phyloP scores from a whole-genome alignment of 2,113 vertebrate genomes.

The Condylura cristata region DNA sequence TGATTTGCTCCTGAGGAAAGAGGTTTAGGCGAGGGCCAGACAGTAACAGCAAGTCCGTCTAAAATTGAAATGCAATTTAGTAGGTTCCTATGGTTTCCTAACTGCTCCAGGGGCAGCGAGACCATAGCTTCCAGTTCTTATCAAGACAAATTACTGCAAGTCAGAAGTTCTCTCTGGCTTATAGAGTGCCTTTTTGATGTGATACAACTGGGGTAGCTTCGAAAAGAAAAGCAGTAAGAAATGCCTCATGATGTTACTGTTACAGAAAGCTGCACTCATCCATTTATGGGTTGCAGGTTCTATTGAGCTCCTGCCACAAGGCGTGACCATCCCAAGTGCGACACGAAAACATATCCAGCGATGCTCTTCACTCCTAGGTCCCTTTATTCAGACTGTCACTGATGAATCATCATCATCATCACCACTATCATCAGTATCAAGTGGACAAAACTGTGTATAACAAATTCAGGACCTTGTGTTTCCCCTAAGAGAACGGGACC shows the following conservation, averaged over 20 bases:
- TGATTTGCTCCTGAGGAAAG: constrained; percentile 4
- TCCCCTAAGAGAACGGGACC: not conserved
- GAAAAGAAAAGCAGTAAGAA: not conserved
- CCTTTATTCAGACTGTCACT: not conserved
- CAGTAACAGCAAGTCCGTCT: not conserved
- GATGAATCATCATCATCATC: not conserved
- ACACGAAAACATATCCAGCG: too few species aligned
- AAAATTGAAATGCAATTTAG: not conserved
- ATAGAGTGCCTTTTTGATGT: not conserved
- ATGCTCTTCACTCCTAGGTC: not conserved
- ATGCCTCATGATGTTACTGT: not conserved
- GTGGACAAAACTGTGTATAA: not conserved
- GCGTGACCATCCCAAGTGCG: accelerated
- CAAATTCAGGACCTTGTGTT: not conserved
- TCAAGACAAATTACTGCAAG: not conserved
- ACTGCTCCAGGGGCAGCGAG: not conserved
- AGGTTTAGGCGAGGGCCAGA: not conserved
- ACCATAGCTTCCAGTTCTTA: not conserved
- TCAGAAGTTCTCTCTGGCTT: not conserved
- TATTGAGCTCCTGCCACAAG: not conserved
- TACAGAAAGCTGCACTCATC: not conserved
- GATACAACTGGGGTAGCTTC: not conserved
- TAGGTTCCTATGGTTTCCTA: constrained; percentile 11
- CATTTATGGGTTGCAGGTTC: not conserved
- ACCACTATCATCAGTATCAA: not conserved